Percentiles rank a stretch among this genome's conserved stretches.
These are phyloP conservation scores for human (Homo sapiens) DNA, from an alignment of 2,113 vertebrate genomes.

Conservation along the genomic window DNA sequence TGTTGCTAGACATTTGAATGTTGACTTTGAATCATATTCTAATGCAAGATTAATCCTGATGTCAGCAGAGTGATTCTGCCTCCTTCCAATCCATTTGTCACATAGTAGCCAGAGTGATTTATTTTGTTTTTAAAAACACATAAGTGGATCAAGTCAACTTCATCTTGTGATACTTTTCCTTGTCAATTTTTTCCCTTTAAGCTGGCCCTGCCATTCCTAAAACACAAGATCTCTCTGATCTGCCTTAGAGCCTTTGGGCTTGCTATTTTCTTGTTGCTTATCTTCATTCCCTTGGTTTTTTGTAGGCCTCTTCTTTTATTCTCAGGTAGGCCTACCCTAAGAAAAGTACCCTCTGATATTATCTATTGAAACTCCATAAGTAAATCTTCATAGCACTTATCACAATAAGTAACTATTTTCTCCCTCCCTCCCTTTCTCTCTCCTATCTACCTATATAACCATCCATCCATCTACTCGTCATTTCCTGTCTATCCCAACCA, in stretches of 20 bases:
- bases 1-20: not conserved
- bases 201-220: not conserved
- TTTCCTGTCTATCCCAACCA: not conserved
- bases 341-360: not conserved
- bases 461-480: not conserved
- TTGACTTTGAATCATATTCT: constrained; percentile 23
- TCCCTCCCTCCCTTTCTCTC: no score
- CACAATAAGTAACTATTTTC: not conserved
- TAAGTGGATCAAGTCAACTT: not conserved
- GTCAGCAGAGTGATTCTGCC: not conserved
- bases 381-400: not conserved
- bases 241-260: not conserved
- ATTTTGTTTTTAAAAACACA: not conserved
- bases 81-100: not conserved
- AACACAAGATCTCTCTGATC: not conserved
- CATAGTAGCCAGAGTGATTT: not conserved
- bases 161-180: not conserved
- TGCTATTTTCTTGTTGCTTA: not conserved
- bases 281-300: not conserved
- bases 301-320: not conserved
- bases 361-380: not conserved
- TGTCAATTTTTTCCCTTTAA: not conserved
- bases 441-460: not conserved
- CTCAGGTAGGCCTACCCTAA: not conserved
- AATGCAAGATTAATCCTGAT: not conserved